Evolutionary conservation across 2,113 vertebrate species (phyloP).

Genomic region (Antechinus flavipes): DNA sequence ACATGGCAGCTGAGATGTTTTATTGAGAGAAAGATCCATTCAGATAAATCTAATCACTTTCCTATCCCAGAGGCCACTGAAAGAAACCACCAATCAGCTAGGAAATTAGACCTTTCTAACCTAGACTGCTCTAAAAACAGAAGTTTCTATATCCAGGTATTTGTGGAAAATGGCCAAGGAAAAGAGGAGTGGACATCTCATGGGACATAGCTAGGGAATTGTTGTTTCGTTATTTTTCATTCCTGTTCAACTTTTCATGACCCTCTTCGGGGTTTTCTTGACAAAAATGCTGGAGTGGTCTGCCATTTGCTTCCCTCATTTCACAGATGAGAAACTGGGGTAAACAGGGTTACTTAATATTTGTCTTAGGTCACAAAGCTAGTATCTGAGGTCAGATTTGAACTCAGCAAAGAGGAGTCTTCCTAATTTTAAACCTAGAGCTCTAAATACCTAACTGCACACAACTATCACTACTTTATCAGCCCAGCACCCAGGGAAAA

Average conservation of each 20-base stretch:
- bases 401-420: not conserved
- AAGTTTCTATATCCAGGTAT: not conserved
- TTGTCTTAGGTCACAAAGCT: not conserved
- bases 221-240: not conserved
- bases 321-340: not conserved
- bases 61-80: not conserved
- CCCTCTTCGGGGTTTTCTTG: not conserved
- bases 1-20: not conserved
- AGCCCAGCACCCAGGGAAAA: not conserved
- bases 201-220: not conserved
- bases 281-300: not conserved
- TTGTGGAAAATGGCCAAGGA: not conserved
- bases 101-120: not conserved
- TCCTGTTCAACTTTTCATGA: not conserved
- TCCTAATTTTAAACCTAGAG: not conserved
- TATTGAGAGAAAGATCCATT: not conserved
- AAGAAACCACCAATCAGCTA: not conserved
- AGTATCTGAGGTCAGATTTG: not conserved
- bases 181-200: not conserved
- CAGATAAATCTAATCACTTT: not conserved
- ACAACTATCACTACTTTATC: not conserved
- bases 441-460: not conserved
- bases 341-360: not conserved
- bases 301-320: not conserved
- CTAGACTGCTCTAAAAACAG: not conserved